These are phyloP conservation scores for Pteronotus mesoamericanus DNA, from an alignment of 2,797 vertebrate species.

Conservation along the genomic window DNA sequence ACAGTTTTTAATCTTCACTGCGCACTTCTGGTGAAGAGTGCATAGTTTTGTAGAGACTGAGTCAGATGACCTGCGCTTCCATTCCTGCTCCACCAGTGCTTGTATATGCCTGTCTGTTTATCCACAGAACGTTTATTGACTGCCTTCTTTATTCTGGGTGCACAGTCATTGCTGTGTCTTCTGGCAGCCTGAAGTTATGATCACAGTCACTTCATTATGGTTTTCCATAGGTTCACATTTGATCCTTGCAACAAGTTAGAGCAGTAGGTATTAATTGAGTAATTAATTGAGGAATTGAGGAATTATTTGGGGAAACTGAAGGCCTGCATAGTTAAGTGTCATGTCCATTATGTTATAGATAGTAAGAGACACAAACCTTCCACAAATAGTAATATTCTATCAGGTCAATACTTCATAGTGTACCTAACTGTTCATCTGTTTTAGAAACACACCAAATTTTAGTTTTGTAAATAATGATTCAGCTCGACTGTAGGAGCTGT, in stretches of 20 bases:
- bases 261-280: not conserved
- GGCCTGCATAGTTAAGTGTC: not conserved
- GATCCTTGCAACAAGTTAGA: not conserved
- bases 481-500: not conserved
- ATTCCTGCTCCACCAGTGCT: not conserved
- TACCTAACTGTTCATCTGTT: not conserved
- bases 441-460: slow-evolving; percentile 13
- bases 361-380: not conserved
- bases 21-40: not conserved
- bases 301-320: slow-evolving; percentile 26
- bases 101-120: not conserved
- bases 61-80: not conserved
- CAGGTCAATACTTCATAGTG: not conserved
- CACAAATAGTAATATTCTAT: not conserved
- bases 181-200: slow-evolving; percentile 11
- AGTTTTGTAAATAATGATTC: slow-evolving; percentile 26
- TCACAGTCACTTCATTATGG: not conserved
- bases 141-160: not conserved
- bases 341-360: not conserved
- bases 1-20: not conserved
- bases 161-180: not conserved
- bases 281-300: not conserved
- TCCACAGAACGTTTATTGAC: not conserved
- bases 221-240: slow-evolving; percentile 22
- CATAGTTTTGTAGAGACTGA: not conserved